Evolutionary conservation across 2,888 invertebrate species (phyloP), one percentile per base, ranked within the genome.

Genomic region (Bellardia pandia): DNA sequence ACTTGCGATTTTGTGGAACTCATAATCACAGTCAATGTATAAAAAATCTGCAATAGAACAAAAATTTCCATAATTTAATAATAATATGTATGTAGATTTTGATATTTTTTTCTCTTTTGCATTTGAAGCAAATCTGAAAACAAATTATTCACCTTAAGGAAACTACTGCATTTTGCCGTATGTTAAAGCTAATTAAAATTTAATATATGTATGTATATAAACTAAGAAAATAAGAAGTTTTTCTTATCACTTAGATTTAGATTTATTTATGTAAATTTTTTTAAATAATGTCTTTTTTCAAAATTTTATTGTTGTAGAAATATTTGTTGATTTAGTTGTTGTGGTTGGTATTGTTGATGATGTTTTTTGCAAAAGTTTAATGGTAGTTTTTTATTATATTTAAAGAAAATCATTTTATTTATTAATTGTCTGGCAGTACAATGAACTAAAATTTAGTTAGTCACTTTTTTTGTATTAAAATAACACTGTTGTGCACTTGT

Each of bases 1-100:
- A 93, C 91, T 92, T 93, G 93, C 90, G 93, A 92, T 92, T 93
- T 94, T 89, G 92, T 93, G 91, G 93, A 93, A 93, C 93, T 93
- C 93, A 93, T 93, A 93, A 93, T 93, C 93, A 93, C 92, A 92
- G 92, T 90, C 91, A 91, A 91, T 90, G 89, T 91, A 90, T 76
- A 72, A 77, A 90, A 91, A 90, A 90, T 91, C 92, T 93, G 90
- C 16, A 62, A 86, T 74, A 64, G 75, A 88, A 84, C n/a, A 62
- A 62, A 62, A 80, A 30, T 3, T 11, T 14, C 2, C 8, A n/a
- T 9, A 64, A 16, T 33, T 33, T 3, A 33, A 33, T 33, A 45
- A 45, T 9, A 42, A 7, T 42, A 9, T 42, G 9, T 45, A 1
- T 1, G 9, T 45, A 37, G 2, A 23, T 37, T 9, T 71, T 16